Conservation (phyloP, 2,113 vertebrate species). For the Pedionomus torquatus region DNA sequence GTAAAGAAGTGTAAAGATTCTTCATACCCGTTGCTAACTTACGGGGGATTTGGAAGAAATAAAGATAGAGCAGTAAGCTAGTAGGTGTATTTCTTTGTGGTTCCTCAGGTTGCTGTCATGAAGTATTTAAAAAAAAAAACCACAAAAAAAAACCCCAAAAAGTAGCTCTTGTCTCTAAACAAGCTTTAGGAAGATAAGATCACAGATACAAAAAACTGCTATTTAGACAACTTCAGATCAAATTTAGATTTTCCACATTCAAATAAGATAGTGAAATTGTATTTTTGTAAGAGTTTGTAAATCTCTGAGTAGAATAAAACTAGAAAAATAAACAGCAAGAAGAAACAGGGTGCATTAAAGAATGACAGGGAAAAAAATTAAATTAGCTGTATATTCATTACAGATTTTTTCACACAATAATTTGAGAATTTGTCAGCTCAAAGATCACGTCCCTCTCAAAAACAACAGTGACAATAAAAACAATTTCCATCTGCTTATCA, state of each 20-base stretch:
- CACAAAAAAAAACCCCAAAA: too few relatives aligned
- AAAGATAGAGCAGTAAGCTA: background rate
- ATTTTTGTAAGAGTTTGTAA: background rate
- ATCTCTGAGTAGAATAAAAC: background rate
- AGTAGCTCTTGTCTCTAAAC: background rate
- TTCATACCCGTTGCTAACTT: background rate
- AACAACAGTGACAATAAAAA: background rate
- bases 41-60: background rate
- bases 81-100: background rate
- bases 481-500: background rate
- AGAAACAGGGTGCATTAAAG: background rate
- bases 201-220: background rate
- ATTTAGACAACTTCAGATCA: background rate
- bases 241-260: background rate
- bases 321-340: background rate
- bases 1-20: background rate
- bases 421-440: background rate
- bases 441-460: background rate
- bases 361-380: background rate
- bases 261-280: background rate
- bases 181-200: background rate
- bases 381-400: background rate
- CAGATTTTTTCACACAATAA: background rate
- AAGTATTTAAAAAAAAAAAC: background rate
- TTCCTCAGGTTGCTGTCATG: background rate